Base-by-base conservation (phyloP, 2,888 invertebrate genomes). In the Laothoe populi region DNA sequence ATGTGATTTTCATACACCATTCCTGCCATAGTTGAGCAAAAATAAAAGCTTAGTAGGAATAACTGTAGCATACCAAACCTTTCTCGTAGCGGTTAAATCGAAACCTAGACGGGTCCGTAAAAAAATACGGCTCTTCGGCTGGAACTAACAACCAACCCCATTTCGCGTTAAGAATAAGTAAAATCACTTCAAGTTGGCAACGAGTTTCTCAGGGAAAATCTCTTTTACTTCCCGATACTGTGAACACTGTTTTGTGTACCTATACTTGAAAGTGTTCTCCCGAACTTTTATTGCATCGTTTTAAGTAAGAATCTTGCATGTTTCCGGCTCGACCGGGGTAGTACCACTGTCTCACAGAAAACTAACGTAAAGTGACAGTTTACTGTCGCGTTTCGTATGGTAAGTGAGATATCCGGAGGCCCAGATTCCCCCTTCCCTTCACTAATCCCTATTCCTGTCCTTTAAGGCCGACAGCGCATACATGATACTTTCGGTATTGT, bases 141-240 rank as follows among this genome's bases (percentile, higher is more conserved):
- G 19, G 21, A 53, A 53, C 35, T 45, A 59, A 31, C 59, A 59
- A 45, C 42, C 45, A 59, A 59, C 21, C n/a, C 45, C 45, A 59
- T 21, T 59, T 19, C 45, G 45, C 26, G 42, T 59, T 44, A 42
- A 62, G 61, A 60, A 61, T 65, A 64, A 70, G 66, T 68, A 68
- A 66, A 72, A 73, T 63, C 63, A 66, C 70, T 69, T 70, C 64
- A 61, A 65, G 60, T 66, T 59, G 62, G 61, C 57, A 63, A 40
- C 21, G 38, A 38, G 61, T 61, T 66, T 72, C 68, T 65, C 62
- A 65, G 59, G 5, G 49, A 53, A 53, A 35, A 46, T 46, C 23
- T 64, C 62, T 21, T 44, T 44, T 42, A 59, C 57, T 63, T 62
- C 57, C 10, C 24, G 59, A 59, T 68, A 66, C 66, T 48, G 57